These are phyloP conservation scores for Gallinago media DNA, from an alignment of 2,113 vertebrate species.

Conservation along the genomic window DNA sequence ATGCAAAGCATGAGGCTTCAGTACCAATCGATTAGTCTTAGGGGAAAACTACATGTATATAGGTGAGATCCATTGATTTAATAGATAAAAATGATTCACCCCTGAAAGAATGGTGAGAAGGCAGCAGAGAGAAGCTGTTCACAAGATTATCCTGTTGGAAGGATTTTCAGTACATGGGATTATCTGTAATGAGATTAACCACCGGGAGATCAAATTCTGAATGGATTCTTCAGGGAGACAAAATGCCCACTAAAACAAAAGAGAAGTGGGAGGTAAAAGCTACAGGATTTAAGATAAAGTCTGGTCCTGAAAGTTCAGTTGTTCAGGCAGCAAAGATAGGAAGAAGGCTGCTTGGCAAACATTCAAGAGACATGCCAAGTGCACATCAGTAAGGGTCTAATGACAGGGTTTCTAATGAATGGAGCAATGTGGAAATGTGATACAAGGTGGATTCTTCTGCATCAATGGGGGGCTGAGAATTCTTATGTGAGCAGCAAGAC, in stretches of 20 bases:
- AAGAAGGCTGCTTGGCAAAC: background rate
- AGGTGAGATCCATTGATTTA: slow-evolving; percentile 30
- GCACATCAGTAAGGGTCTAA: background rate
- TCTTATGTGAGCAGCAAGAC: background rate
- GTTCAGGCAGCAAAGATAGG: background rate
- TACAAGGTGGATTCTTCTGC: background rate
- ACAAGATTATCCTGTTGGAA: slow-evolving; percentile 59
- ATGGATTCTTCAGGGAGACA: slow-evolving; percentile 29
- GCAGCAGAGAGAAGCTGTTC: slow-evolving; percentile 32
- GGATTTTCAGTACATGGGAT: slow-evolving; percentile 62
- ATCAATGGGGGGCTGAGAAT: background rate
- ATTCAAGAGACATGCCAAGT: background rate
- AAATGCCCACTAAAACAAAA: slow-evolving; percentile 63
- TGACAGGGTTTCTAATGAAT: background rate
- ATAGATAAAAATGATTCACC: slow-evolving; percentile 24
- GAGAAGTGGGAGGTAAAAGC: slow-evolving; percentile 42
- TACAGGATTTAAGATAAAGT: slow-evolving; percentile 2
- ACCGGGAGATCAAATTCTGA: slow-evolving; percentile 59
- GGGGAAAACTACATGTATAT: background rate
- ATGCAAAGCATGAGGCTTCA: background rate
- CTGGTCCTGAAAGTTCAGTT: background rate
- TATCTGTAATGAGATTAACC: slow-evolving; percentile 70
- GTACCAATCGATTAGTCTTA: background rate
- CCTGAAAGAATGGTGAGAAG: slow-evolving; percentile 24
- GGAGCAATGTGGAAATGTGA: background rate